Evolutionary conservation across 2,888 invertebrate genomes (phyloP), one percentile per base, ranked within the genome.

Genomic region (Eumerus sabulonum): DNA sequence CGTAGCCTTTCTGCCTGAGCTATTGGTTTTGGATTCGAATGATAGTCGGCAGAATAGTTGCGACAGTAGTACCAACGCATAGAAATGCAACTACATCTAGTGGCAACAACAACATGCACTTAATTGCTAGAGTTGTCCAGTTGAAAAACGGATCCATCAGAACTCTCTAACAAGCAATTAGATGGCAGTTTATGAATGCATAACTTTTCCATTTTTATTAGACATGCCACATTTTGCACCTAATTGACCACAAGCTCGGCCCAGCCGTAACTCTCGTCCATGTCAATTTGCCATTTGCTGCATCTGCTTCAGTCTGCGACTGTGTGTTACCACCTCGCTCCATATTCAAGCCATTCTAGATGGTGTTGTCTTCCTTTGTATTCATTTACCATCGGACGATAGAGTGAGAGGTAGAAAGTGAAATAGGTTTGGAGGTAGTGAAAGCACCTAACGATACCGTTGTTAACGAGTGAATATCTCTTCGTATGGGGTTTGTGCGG

Each of bases 101-200:
- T 40, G 11, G 40, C 40, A 62, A 60, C 72, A 77, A 57, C 67
- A 77, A 77, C 27, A 27, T 7, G 7, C 27, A 77, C 72, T 77
- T 77, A 77, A 77, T 81, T 81, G 70, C 76, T 70, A 48, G 64
- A 74, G 60, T 74, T 74, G 64, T 79, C 74, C 60, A 81, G 73
- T 82, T 76, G 82, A 81, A 82, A 76, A 82, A 76, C 77, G 77
- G 77, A 77, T 77, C 73, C 77, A 77, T 81, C 82, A 79, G 72
- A 83, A 81, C 82, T 82, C 82, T 83, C 83, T 83, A 83, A 83
- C 83, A 83, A 83, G 83, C 83, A 83, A 83, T 83, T 83, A 83
- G 83, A 79, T 76, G 83, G 83, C 82, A 83, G 83, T 83, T 83
- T 83, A 83, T 83, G 83, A 83, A 83, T 83, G 81, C 83, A 83